Evolutionary conservation across 2,797 vertebrate genomes (phyloP), one percentile per base, ranked within the genome.

Genomic region (Chelidonichthys spinosus): DNA sequence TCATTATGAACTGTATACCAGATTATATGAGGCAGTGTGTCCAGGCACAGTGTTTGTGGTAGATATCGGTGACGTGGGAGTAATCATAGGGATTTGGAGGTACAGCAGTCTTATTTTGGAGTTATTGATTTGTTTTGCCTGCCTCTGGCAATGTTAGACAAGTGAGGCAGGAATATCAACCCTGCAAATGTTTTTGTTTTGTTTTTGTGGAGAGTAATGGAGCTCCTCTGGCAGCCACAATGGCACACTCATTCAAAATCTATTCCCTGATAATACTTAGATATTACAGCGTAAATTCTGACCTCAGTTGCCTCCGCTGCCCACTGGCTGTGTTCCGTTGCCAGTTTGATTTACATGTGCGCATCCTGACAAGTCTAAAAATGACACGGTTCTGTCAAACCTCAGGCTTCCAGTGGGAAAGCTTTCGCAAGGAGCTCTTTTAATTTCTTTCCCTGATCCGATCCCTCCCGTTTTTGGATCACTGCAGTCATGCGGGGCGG

Each of bases 261-360:
- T 79, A 59, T 67, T 87, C 58, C 63, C 60, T 65, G 56, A 39
- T 78, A 81, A 87, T 75, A 84, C 67, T 84, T 47, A 49, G 81
- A 88, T 86, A 83, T 89, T 79, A 83, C 64, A 66, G 71, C 71
- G 64, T 72, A 81, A 83, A 79, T 86, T 82, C 52, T 85, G 63
- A 87, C 59, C 76, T 76, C 76, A 72, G 69, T 80, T 84, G 76
- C 78, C 67, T 81, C 82, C 39, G n/a, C 60, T 85, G 79, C 88
- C 85, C 74, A 83, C 42, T 46, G 78, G 86, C 85, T 82, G 86
- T 75, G 84, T 90, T 87, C 80, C 80, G 75, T 87, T 92, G 91
- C 89, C 90, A 89, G 86, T 83, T 83, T 83, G 76, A 82, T 93
- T 93, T 94, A 90, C 91, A 93, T 92, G 88, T 86, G 88, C 75